phyloP scores from a whole-genome alignment of 2,888 invertebrate species.

The Stegophylla sp. region DNA sequence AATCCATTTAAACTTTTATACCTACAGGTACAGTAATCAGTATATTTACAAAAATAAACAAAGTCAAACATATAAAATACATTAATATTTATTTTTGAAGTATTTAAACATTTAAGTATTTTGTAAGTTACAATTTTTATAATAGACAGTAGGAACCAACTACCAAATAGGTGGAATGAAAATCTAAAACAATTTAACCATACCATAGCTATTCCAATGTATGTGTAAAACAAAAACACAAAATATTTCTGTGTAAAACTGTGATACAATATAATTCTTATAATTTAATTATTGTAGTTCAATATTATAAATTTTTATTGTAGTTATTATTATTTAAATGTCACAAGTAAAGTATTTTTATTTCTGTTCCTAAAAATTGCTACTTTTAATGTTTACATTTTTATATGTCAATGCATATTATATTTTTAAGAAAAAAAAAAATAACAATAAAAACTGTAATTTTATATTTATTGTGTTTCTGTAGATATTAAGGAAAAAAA shows the following conservation, averaged over 20 bases:
- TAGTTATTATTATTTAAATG: neutral
- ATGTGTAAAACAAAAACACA: neutral
- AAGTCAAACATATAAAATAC: neutral
- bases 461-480: conserved; percentile 44
- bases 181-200: neutral
- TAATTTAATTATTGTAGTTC: conserved; percentile 1
- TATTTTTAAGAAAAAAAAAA: conserved; percentile 35
- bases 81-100: no score
- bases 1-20: no score
- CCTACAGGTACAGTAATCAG: no score
- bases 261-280: conserved; percentile 16
- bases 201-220: neutral
- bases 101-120: neutral
- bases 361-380: conserved; percentile 32
- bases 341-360: conserved; percentile 4
- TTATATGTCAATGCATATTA: conserved; percentile 43
- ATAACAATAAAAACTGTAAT: conserved; percentile 42
- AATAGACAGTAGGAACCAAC: neutral
- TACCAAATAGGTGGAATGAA: no score
- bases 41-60: no score
- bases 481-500: conserved; percentile 16
- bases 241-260: conserved; percentile 20
- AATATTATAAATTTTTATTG: conserved; percentile 13
- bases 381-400: conserved; percentile 23
- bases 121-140: neutral